Evolutionary conservation across 2,113 vertebrate species (phyloP).

Genomic region (Forbesichthys papilliferus): DNA sequence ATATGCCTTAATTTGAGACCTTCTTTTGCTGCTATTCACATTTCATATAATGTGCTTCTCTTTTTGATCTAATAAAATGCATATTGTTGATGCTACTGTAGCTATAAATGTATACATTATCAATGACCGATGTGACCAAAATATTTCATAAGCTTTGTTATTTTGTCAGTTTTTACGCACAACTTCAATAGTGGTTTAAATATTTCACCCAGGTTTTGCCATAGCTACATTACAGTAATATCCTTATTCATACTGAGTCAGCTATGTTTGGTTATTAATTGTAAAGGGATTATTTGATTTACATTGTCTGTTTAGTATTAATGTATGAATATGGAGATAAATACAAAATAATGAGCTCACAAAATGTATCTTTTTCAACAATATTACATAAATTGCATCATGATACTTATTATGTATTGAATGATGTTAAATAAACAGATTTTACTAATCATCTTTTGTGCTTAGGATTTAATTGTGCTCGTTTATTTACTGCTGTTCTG

Average conservation of each 20-base stretch:
- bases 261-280: not conserved
- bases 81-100: not conserved
- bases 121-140: constrained; percentile 2
- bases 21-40: constrained; percentile 63
- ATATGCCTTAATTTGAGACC: constrained; percentile 56
- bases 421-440: constrained; percentile 61
- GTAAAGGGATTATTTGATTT: constrained; percentile 33
- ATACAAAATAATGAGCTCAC: constrained; percentile 21
- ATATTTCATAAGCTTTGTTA: not conserved
- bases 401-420: constrained; percentile 52
- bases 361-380: constrained; percentile 34
- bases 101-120: constrained; percentile 7
- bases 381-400: constrained; percentile 43
- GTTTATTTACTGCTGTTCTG: not conserved
- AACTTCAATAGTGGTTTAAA: constrained; percentile 5
- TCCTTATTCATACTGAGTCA: constrained; percentile 2
- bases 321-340: constrained; percentile 33
- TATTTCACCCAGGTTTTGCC: no score
- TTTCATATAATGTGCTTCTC: constrained; percentile 13
- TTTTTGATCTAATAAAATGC: not conserved
- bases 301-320: constrained; percentile 15
- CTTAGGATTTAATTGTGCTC: not conserved
- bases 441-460: constrained; percentile 10
- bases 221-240: not conserved
- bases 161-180: constrained; percentile 38